Conservation (phyloP, 2,113 vertebrate genomes). For the Alligator sinensis region DNA sequence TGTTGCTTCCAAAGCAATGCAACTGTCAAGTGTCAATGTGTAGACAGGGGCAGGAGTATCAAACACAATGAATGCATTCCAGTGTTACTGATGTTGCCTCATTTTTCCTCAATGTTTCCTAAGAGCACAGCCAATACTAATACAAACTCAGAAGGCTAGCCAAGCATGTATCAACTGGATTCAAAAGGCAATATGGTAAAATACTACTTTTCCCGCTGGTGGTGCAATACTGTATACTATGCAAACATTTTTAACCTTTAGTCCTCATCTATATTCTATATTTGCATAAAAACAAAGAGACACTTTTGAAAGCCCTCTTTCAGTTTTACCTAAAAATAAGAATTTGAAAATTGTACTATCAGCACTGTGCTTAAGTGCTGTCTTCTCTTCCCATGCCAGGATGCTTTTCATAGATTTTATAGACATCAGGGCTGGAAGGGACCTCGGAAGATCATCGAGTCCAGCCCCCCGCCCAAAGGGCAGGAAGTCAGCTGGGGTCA, state of each 20-base stretch:
- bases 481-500: no score
- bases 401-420: no score
- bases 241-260: not conserved
- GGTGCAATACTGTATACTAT: accelerated
- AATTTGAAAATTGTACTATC: not conserved
- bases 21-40: not conserved
- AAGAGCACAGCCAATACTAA: not conserved
- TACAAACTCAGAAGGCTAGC: not conserved
- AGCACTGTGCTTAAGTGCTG: not conserved
- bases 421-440: no score
- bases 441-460: no score
- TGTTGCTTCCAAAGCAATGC: not conserved
- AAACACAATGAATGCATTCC: not conserved
- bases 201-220: not conserved
- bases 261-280: not conserved
- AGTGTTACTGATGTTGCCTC: not conserved
- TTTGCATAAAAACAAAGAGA: not conserved
- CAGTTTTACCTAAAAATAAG: not conserved
- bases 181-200: not conserved
- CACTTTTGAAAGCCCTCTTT: not conserved
- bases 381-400: not conserved
- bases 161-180: not conserved
- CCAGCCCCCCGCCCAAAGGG: no score
- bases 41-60: not conserved
- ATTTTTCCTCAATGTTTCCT: not conserved